Evolutionary conservation across 2,113 vertebrate species (phyloP).

Genomic region (Tor tambroides): DNA sequence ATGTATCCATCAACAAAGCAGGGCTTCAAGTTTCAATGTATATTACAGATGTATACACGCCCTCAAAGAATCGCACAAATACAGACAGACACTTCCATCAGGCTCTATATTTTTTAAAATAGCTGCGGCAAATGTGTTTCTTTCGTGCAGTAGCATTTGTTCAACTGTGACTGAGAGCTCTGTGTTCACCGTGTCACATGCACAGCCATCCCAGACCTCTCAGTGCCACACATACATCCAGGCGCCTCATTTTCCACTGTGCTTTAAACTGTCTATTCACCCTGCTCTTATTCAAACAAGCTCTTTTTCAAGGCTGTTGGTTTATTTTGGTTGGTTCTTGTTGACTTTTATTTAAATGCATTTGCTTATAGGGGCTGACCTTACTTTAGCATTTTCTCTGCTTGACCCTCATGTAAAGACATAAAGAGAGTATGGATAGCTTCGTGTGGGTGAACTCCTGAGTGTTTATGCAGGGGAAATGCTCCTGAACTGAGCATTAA

Average conservation of each 20-base stretch:
- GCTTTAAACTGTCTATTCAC: slow-evolving; percentile 54
- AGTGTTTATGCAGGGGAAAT: slow-evolving; percentile 51
- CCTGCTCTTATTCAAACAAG: slow-evolving; percentile 66
- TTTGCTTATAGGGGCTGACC: slow-evolving; percentile 68
- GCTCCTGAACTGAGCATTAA: slow-evolving; percentile 4
- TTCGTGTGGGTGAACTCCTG: not conserved
- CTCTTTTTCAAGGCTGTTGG: slow-evolving; percentile 58
- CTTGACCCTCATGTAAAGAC: slow-evolving; percentile 59
- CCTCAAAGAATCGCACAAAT: slow-evolving; percentile 24
- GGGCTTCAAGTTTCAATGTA: slow-evolving; percentile 7
- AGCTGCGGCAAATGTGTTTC: slow-evolving; percentile 53
- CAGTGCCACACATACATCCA: slow-evolving; percentile 60
- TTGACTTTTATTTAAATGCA: slow-evolving; percentile 63
- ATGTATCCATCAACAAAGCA: slow-evolving; percentile 3
- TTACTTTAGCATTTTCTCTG: slow-evolving; percentile 67
- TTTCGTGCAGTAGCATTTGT: slow-evolving; percentile 59
- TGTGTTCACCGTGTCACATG: slow-evolving; percentile 69
- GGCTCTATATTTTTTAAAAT: slow-evolving; percentile 34
- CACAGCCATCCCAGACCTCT: slow-evolving; percentile 54
- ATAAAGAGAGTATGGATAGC: slow-evolving; percentile 53
- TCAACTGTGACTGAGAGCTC: slow-evolving; percentile 64
- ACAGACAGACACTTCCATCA: slow-evolving; percentile 46
- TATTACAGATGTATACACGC: slow-evolving; percentile 2
- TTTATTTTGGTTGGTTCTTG: slow-evolving; percentile 70
- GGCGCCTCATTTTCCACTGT: slow-evolving; percentile 67